phyloP scores from a whole-genome alignment of 1,140 invertebrate species.

The Anthonomus grandis region DNA sequence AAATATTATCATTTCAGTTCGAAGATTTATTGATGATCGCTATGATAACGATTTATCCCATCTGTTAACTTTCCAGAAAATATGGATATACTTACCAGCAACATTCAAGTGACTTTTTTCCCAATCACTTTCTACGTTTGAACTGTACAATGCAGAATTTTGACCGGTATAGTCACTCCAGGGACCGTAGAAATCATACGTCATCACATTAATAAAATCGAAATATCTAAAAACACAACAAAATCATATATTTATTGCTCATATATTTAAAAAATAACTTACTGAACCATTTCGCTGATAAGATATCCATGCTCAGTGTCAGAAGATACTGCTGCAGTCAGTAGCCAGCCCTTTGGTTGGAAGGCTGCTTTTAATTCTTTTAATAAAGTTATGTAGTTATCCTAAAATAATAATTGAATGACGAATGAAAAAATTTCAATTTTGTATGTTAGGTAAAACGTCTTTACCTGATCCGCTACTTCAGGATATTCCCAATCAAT shows the following conservation, averaged over 20 bases:
- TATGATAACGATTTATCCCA: too few species aligned
- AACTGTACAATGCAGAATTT: slow-evolving; percentile 57
- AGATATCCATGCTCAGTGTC: not conserved
- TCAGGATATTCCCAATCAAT: slow-evolving; percentile 29
- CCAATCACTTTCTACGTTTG: slow-evolving; percentile 49
- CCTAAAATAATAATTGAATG: slow-evolving; percentile 28
- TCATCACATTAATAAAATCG: slow-evolving; percentile 66
- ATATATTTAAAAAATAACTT: not conserved
- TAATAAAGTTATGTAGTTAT: slow-evolving; percentile 32
- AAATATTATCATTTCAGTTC: too few species aligned
- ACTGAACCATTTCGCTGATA: slow-evolving; percentile 4
- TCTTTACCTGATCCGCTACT: slow-evolving; percentile 15
- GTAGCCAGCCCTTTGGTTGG: slow-evolving; percentile 27
- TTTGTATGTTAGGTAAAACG: not conserved
- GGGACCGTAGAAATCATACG: slow-evolving; percentile 65
- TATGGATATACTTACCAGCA: slow-evolving; percentile 29
- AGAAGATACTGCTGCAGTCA: slow-evolving; percentile 36
- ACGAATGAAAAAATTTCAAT: too few species aligned
- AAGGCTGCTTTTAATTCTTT: slow-evolving; percentile 32
- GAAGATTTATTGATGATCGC: too few species aligned
- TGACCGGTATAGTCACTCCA: slow-evolving; percentile 59
- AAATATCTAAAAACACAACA: slow-evolving; percentile 46
- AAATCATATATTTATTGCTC: too few species aligned
- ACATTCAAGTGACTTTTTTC: slow-evolving; percentile 39
- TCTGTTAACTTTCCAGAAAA: not conserved